phyloP scores from a whole-genome alignment of 2,888 invertebrate genomes.

The Mesorhabditis belari region DNA sequence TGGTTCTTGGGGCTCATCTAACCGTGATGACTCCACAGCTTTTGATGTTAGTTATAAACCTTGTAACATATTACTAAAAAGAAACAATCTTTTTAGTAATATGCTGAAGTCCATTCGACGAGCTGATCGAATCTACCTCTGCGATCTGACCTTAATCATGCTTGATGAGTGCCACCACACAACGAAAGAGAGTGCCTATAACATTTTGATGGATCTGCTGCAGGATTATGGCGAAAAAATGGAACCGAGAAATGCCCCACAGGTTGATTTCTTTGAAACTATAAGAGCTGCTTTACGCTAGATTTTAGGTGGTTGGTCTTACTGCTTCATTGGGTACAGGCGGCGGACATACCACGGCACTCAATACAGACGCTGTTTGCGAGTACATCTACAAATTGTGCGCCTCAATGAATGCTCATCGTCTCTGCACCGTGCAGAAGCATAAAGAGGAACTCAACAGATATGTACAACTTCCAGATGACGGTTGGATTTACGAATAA shows the following conservation, averaged over 20 bases:
- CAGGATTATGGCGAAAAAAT: no score
- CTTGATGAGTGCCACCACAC: conserved; percentile 37
- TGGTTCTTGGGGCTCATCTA: conserved; percentile 25
- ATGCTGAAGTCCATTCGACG: conserved; percentile 20
- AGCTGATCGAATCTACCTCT: conserved; percentile 18
- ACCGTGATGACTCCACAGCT: conserved; percentile 44
- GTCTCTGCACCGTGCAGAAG: conserved; percentile 1
- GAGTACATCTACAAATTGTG: conserved; percentile 3
- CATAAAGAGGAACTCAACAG: conserved; percentile 10
- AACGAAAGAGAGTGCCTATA: conserved; percentile 7
- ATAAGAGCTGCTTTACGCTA: neutral
- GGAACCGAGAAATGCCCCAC: no score
- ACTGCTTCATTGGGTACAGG: conserved; percentile 40
- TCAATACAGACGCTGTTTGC: neutral
- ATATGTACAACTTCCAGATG: conserved; percentile 16
- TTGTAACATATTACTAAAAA: no score
- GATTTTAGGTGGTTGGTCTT: conserved; percentile 27
- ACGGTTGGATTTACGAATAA: conserved; percentile 9
- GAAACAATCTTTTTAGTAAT: conserved; percentile 10
- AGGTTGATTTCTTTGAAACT: neutral
- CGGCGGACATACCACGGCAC: conserved; percentile 4
- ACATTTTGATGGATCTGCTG: neutral
- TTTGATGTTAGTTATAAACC: conserved; percentile 21
- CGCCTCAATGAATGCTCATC: neutral
- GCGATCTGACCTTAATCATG: conserved; percentile 25